Conservation (phyloP, 2,888 invertebrate genomes). For the Trichogramma dendrolimi region DNA sequence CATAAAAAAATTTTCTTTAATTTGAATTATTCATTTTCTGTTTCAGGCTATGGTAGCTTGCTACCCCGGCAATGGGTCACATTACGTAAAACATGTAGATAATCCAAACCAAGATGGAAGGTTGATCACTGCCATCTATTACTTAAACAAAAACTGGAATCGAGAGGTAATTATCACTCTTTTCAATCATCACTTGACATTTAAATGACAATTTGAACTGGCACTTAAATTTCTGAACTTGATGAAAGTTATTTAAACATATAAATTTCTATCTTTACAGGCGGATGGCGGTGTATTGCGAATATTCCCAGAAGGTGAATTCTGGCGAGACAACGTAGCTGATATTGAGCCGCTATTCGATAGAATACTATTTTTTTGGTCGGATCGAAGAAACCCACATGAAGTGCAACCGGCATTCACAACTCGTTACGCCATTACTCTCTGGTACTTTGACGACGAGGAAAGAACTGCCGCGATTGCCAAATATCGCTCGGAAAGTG, state of each 20-base stretch:
- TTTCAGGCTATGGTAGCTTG: conserved; percentile 97
- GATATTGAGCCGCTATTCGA: conserved; percentile 93
- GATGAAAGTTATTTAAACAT: neutral
- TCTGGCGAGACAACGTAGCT: conserved; percentile 71
- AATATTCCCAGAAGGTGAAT: conserved; percentile 80
- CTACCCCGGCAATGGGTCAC: conserved; percentile 90
- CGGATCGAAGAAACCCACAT: conserved; percentile 92
- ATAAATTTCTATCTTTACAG: conserved; percentile 37
- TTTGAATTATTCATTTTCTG: conserved; percentile 27
- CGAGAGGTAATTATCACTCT: conserved; percentile 58
- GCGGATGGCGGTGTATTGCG: conserved; percentile 78
- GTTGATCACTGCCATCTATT: conserved; percentile 96
- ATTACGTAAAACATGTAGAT: conserved; percentile 96
- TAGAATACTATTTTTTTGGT: conserved; percentile 95
- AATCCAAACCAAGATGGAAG: conserved; percentile 96
- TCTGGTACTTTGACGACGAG: conserved; percentile 86
- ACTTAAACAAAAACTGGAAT: conserved; percentile 93
- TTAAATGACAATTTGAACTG: neutral
- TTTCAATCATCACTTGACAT: neutral
- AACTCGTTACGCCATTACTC: conserved; percentile 85
- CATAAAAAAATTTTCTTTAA: neutral
- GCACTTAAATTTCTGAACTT: neutral
- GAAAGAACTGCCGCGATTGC: conserved; percentile 58
- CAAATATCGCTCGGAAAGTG: conserved; percentile 48
- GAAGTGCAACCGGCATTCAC: conserved; percentile 90